These are phyloP conservation scores for Podarcis siculus DNA, from an alignment of 2,797 vertebrate genomes.

Conservation along the genomic window DNA sequence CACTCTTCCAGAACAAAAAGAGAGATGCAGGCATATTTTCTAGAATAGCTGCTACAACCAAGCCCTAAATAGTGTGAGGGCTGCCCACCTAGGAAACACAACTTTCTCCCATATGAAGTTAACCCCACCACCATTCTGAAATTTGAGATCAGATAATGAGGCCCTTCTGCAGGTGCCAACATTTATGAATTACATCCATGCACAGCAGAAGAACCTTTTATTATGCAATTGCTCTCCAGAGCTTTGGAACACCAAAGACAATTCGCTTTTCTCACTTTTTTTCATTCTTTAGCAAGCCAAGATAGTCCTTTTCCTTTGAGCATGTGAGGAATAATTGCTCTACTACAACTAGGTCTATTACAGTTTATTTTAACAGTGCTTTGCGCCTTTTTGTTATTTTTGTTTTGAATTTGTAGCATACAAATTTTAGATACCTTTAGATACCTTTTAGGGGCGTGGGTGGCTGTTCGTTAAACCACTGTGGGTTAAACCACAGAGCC, in stretches of 20 bases:
- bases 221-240: background rate
- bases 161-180: background rate
- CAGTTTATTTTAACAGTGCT: no score
- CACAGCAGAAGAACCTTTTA: background rate
- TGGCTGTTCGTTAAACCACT: no score
- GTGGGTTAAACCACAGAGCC: no score
- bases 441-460: no score
- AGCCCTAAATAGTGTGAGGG: background rate
- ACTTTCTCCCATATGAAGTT: background rate
- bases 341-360: no score
- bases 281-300: background rate
- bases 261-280: background rate
- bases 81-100: background rate
- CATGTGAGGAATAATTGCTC: no score
- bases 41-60: background rate
- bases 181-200: background rate
- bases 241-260: background rate
- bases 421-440: no score
- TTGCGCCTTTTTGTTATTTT: no score
- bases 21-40: background rate
- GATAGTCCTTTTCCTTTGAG: no score
- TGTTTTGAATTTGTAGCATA: no score
- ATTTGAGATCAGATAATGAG: background rate
- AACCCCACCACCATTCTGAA: background rate
- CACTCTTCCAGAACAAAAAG: no score